These are phyloP conservation scores for Brachionichthys hirsutus DNA, from an alignment of 2,113 vertebrate species.

Conservation along the genomic window DNA sequence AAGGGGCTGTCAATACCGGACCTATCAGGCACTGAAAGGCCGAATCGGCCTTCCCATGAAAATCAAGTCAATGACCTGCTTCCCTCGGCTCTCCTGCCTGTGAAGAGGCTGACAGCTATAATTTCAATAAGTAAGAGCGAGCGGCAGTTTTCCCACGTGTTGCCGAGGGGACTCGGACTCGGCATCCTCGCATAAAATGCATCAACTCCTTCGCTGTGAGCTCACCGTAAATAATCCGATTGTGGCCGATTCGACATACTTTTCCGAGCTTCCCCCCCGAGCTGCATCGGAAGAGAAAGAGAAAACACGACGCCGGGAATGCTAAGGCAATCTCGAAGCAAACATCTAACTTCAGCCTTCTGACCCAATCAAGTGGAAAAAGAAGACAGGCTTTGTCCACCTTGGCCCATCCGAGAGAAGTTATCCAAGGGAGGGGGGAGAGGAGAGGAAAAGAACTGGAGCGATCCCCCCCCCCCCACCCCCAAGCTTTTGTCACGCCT, in stretches of 20 bases:
- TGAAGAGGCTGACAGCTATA: slow-evolving; percentile 82
- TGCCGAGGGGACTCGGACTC: slow-evolving; percentile 72
- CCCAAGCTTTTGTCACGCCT: slow-evolving; percentile 86
- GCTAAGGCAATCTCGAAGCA: slow-evolving; percentile 83
- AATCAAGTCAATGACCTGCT: slow-evolving; percentile 92
- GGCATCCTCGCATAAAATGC: slow-evolving; percentile 86
- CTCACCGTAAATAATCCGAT: slow-evolving; percentile 88
- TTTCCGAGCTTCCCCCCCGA: slow-evolving; percentile 59
- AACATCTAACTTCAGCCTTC: slow-evolving; percentile 82
- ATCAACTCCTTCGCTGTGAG: slow-evolving; percentile 86
- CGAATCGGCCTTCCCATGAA: slow-evolving; percentile 94
- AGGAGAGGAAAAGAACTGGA: slow-evolving; percentile 74
- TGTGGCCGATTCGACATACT: slow-evolving; percentile 89
- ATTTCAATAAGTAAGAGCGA: slow-evolving; percentile 78
- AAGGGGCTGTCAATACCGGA: slow-evolving; percentile 82
- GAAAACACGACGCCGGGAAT: slow-evolving; percentile 79
- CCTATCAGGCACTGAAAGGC: slow-evolving; percentile 80
- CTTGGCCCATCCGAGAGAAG: slow-evolving; percentile 73
- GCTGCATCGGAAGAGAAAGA: slow-evolving; percentile 16
- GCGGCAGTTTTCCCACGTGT: slow-evolving; percentile 78
- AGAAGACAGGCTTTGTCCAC: slow-evolving; percentile 82
- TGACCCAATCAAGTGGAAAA: slow-evolving; percentile 90
- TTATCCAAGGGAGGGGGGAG: slow-evolving; percentile 58
- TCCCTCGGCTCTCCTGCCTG: slow-evolving; percentile 77
- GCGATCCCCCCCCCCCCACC: too few species aligned